phyloP scores from a whole-genome alignment of 2,888 invertebrate species.

The Dasypolia templi region DNA sequence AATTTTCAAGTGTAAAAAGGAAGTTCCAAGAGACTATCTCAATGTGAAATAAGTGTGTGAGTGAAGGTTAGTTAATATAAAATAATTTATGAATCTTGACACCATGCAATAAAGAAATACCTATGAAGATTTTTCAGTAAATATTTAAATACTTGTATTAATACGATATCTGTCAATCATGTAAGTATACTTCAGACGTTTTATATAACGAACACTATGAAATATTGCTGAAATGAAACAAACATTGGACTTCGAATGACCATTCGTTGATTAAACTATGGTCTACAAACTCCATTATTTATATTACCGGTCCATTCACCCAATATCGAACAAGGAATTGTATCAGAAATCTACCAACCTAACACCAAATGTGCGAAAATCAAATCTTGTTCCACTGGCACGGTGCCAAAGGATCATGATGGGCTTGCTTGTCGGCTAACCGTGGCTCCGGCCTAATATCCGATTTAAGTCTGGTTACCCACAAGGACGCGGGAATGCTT shows the following conservation, averaged over 20 bases:
- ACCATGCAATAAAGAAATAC: too few species aligned
- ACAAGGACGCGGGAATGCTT: slow-evolving; percentile 35
- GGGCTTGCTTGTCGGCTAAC: slow-evolving; percentile 61
- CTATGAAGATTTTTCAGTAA: background rate
- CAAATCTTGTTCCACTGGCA: slow-evolving; percentile 58
- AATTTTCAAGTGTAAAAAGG: background rate
- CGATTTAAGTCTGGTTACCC: slow-evolving; percentile 67
- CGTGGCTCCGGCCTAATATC: slow-evolving; percentile 67
- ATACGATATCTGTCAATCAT: background rate
- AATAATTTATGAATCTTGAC: background rate
- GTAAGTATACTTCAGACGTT: background rate
- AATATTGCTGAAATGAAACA: slow-evolving; percentile 46
- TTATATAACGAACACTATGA: background rate
- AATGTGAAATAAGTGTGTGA: background rate
- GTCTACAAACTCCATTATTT: slow-evolving; percentile 14
- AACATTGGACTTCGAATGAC: background rate
- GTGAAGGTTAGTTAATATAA: too few species aligned
- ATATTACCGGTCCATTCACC: slow-evolving; percentile 1
- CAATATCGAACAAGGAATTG: slow-evolving; percentile 7
- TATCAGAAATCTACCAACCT: slow-evolving; percentile 26
- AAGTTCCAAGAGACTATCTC: background rate
- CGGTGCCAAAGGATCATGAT: slow-evolving; percentile 67
- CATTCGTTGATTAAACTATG: background rate
- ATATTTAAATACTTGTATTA: background rate
- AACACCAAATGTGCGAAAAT: slow-evolving; percentile 50